Conservation (phyloP, 1,140 invertebrate genomes). For the Stenopsyche tienmushanensis region DNA sequence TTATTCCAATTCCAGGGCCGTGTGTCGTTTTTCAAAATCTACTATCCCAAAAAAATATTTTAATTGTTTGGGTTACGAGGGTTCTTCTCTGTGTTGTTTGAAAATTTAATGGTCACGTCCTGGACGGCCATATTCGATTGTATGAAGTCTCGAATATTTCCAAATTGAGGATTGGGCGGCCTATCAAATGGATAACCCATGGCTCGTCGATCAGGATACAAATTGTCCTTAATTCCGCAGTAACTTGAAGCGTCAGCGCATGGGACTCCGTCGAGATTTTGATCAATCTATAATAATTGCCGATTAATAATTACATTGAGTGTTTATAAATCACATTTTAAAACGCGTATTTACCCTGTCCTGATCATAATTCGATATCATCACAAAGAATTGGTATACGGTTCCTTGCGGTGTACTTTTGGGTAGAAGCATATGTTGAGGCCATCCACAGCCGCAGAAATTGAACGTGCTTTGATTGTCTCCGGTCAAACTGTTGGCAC, state of each 20-base stretch:
- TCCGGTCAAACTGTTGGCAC: slow-evolving; percentile 51
- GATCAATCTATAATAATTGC: slow-evolving; percentile 55
- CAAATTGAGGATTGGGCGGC: slow-evolving; percentile 52
- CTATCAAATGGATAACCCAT: slow-evolving; percentile 74
- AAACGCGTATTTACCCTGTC: slow-evolving; percentile 60
- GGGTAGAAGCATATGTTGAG: slow-evolving; percentile 79
- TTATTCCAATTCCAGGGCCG: too few relatives aligned
- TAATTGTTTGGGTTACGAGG: slow-evolving; percentile 45
- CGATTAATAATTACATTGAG: slow-evolving; percentile 14
- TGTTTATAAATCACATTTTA: background rate
- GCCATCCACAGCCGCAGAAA: slow-evolving; percentile 87
- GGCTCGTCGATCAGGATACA: slow-evolving; percentile 63
- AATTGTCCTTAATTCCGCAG: slow-evolving; percentile 65
- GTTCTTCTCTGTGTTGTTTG: slow-evolving; percentile 50
- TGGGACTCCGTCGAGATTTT: slow-evolving; percentile 52
- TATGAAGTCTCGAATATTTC: slow-evolving; percentile 59
- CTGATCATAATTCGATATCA: slow-evolving; percentile 75
- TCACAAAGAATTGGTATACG: slow-evolving; percentile 73
- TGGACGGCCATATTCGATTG: slow-evolving; percentile 62
- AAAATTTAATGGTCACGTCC: slow-evolving; percentile 57
- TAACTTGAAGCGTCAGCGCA: slow-evolving; percentile 65
- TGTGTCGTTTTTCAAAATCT: too few relatives aligned
- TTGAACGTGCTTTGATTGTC: slow-evolving; percentile 61
- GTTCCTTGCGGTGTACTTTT: slow-evolving; percentile 71
- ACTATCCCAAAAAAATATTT: too few relatives aligned